Evolutionary conservation across 2,888 invertebrate species (phyloP).

Genomic region (Protula sp.): DNA sequence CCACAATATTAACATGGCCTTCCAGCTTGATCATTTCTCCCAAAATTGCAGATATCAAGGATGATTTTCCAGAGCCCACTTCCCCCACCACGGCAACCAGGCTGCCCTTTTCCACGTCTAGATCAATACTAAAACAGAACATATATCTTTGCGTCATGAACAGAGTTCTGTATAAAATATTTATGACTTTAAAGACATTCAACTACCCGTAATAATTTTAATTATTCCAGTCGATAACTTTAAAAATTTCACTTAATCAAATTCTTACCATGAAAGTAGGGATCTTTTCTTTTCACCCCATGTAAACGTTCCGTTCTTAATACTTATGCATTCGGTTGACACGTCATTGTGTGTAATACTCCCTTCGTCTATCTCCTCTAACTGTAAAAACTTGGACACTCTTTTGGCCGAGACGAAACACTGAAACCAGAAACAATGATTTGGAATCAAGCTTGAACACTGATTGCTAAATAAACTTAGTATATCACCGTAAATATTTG

Average conservation of each 20-base stretch:
- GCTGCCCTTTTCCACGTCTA: not conserved
- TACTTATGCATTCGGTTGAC: constrained; percentile 36
- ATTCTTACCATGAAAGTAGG: constrained; percentile 36
- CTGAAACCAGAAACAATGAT: too few species aligned
- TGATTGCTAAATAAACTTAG: too few species aligned
- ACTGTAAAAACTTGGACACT: constrained; percentile 42
- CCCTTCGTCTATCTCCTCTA: constrained; percentile 37
- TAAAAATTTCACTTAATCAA: too few species aligned
- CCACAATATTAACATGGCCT: constrained; percentile 10
- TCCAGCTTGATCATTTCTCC: constrained; percentile 16
- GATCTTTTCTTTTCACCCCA: constrained; percentile 40
- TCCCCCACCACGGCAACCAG: constrained; percentile 13
- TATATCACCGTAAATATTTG: too few species aligned
- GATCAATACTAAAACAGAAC: too few species aligned
- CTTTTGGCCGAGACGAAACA: constrained; percentile 49
- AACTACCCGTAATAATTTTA: too few species aligned
- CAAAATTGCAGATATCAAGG: constrained; percentile 12
- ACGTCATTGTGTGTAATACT: constrained; percentile 33
- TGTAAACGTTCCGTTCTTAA: constrained; percentile 45
- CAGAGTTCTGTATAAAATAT: too few species aligned
- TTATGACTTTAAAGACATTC: too few species aligned
- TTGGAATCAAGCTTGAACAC: too few species aligned
- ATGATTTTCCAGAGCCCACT: constrained; percentile 19
- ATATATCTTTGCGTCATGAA: too few species aligned
- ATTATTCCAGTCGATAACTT: too few species aligned